A percentile compares a stretch with the other conserved stretches of the same genome.
Evolutionary conservation across 2,888 invertebrate genomes (phyloP).

Genomic region (Panorpa germanica): DNA sequence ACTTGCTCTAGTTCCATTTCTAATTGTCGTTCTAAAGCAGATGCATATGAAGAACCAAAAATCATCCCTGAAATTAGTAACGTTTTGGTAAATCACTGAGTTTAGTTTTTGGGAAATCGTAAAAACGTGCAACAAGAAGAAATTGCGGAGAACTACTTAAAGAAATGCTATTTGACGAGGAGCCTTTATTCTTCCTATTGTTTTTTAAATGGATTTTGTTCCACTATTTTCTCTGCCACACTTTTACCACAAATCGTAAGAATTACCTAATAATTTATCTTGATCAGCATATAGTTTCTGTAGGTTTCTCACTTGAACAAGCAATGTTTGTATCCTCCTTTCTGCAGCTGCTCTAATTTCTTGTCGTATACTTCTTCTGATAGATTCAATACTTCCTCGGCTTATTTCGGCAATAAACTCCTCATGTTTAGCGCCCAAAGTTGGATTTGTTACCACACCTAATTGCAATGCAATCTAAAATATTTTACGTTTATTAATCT

Average conservation of each 20-base stretch:
- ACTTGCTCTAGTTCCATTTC: constrained; percentile 21
- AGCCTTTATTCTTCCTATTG: too few relatives aligned
- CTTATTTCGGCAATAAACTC: constrained; percentile 24
- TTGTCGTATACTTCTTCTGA: constrained; percentile 19
- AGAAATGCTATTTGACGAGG: too few relatives aligned
- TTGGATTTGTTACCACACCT: constrained; percentile 19
- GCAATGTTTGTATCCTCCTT: constrained; percentile 17
- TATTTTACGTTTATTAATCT: not conserved
- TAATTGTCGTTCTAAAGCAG: constrained; percentile 20
- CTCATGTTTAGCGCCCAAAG: constrained; percentile 23
- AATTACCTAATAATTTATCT: constrained; percentile 20
- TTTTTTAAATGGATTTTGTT: too few relatives aligned
- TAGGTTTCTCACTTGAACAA: constrained; percentile 18
- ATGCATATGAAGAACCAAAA: constrained; percentile 23
- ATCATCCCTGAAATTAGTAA: constrained; percentile 17
- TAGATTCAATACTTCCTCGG: constrained; percentile 18
- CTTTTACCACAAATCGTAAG: not conserved
- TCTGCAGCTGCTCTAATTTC: constrained; percentile 20
- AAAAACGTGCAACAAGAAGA: too few relatives aligned
- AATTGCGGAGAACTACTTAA: too few relatives aligned
- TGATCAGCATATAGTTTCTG: constrained; percentile 22
- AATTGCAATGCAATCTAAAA: constrained; percentile 20
- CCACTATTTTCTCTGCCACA: too few relatives aligned
- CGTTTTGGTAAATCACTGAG: not conserved
- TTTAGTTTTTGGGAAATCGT: too few relatives aligned